These are phyloP conservation scores for Lycaon pictus DNA, from an alignment of 2,113 vertebrate genomes.

Conservation along the genomic window DNA sequence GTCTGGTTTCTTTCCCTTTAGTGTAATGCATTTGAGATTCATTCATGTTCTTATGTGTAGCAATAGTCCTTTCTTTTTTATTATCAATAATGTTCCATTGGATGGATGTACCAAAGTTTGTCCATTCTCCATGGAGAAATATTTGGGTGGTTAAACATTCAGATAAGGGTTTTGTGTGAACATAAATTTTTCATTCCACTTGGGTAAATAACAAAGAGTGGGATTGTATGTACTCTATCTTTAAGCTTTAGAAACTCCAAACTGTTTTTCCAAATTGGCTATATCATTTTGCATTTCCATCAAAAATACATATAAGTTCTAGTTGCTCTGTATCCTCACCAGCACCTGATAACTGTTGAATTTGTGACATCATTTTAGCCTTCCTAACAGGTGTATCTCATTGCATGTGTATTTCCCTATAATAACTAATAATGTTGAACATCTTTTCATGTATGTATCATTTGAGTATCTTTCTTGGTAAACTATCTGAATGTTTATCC, in stretches of 20 bases:
- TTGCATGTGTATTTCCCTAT: neutral
- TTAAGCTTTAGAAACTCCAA: neutral
- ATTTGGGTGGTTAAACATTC: neutral
- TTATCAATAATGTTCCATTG: neutral
- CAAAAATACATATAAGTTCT: neutral
- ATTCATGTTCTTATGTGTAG: neutral
- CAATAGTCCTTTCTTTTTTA: neutral
- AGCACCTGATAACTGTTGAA: neutral
- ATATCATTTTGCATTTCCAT: neutral
- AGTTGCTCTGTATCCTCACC: neutral
- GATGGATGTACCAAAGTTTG: neutral
- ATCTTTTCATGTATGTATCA: neutral
- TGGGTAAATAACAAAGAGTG: neutral
- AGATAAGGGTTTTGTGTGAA: neutral
- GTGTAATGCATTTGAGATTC: neutral
- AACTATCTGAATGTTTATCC: neutral
- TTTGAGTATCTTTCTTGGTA: neutral
- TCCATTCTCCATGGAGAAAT: neutral
- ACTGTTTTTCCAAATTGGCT: neutral
- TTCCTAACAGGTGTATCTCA: neutral
- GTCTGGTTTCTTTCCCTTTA: neutral
- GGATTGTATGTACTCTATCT: neutral
- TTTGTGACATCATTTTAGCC: neutral
- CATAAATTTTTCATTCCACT: slow-evolving; percentile 16
- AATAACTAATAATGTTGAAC: neutral